A percentile compares a stretch with the other conserved stretches of the same genome.
Conservation (phyloP, 2,888 invertebrate species). For the Pogonocherus hispidulus region DNA sequence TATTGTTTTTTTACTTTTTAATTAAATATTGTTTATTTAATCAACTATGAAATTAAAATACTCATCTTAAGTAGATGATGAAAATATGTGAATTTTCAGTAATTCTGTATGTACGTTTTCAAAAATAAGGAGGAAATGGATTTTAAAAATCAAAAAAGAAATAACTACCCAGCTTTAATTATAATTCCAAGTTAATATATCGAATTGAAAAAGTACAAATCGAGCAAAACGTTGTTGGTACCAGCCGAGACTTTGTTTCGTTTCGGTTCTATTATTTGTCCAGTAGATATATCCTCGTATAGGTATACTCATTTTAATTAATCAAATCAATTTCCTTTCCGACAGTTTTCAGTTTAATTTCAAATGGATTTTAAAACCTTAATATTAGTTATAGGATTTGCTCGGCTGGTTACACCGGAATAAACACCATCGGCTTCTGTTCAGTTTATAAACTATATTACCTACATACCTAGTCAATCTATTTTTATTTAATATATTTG, state of each 20-base stretch:
- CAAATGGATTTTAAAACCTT: constrained; percentile 3
- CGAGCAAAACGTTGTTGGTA: constrained; percentile 1
- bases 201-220: neutral
- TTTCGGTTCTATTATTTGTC: neutral
- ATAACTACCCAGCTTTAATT: neutral
- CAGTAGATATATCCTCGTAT: constrained; percentile 3
- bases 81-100: too few species aligned
- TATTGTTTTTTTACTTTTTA: too few species aligned
- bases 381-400: neutral
- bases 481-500: too few species aligned
- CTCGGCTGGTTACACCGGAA: neutral
- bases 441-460: too few species aligned
- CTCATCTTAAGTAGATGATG: too few species aligned
- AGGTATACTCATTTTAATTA: constrained; percentile 3
- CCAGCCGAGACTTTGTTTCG: constrained; percentile 1
- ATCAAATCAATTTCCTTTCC: constrained; percentile 3
- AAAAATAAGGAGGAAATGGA: neutral
- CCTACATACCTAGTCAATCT: too few species aligned
- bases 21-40: too few species aligned
- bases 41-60: too few species aligned
- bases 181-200: neutral
- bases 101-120: neutral
- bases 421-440: neutral
- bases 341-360: constrained; percentile 2
- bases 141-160: neutral